Percentiles rank a stretch among this genome's conserved stretches.
Conservation (phyloP, 2,797 vertebrate species). For the Perodicticus potto region DNA sequence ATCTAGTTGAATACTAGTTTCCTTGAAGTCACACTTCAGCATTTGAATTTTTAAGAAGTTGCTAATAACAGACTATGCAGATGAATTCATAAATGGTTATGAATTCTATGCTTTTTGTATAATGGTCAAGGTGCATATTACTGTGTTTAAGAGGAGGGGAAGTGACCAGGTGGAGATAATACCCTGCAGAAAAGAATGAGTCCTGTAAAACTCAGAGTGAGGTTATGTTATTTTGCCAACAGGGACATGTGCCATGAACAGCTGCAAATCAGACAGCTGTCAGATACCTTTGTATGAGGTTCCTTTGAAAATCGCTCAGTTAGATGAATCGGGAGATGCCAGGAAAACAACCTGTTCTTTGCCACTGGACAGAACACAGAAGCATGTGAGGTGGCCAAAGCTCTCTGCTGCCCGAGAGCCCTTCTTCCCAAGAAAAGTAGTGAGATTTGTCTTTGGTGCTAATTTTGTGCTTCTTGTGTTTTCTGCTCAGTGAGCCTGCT, state of each 20-base stretch:
- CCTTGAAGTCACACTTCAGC: conserved; percentile 36
- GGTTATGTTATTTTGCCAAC: neutral
- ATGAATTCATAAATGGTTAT: conserved; percentile 26
- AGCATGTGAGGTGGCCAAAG: neutral
- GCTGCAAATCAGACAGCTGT: neutral
- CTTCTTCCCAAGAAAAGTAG: neutral
- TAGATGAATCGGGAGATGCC: neutral
- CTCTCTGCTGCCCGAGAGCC: neutral
- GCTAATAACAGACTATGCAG: neutral
- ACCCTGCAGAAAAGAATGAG: neutral
- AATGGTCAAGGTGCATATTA: neutral
- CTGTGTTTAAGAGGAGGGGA: neutral
- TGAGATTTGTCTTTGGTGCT: neutral
- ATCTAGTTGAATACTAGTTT: conserved; percentile 19
- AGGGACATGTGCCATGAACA: neutral
- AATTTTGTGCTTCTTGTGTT: neutral
- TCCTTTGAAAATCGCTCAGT: neutral
- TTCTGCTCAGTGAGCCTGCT: neutral
- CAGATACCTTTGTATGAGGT: neutral
- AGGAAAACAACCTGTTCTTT: neutral
- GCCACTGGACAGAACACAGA: neutral
- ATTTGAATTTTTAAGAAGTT: conserved; percentile 51
- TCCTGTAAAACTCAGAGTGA: neutral
- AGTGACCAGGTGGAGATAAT: neutral
- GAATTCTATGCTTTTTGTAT: conserved; percentile 5